Evolutionary conservation across 1,140 invertebrate genomes (phyloP), one percentile per base, ranked within the genome.

Genomic region (Ceratina japonica): DNA sequence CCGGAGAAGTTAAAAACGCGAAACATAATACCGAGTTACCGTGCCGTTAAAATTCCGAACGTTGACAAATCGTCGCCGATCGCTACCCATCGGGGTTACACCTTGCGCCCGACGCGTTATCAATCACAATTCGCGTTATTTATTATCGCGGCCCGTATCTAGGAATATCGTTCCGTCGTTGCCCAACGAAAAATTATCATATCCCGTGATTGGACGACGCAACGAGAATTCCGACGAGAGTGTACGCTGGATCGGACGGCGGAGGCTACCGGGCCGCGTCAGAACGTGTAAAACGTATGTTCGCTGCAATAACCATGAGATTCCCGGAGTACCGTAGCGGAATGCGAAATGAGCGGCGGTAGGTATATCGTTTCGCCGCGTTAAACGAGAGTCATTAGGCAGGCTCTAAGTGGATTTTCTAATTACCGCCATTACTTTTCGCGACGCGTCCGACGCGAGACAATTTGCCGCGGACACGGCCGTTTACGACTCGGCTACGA

Each of bases 1-100:
- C 58, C 52, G 37, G 16, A 31, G 56, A 59, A 27, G 69, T 15
- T 44, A 66, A 84, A 75, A 64, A 79, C 31, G 49, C 71, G 81
- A 79, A 75, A 83, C 71, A 62, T 79, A 83, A 75, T 75, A 75
- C 54, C 24, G 37, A 76, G 70, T 22, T 27, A 31, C 76, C 59
- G 69, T 79, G 27, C 76, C 59, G 71, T 83, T 83, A 79, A 83
- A 84, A 83, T 80, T 75, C 81, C 71, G 37, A 82, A 52, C 81
- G 66, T 79, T 83, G 81, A 84, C 76, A 84, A 84, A 80, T 84
- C 58, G n/a, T 72, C 16, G 18, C 24, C 37, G 15, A 18, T 10
- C 13, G 12, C 49, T 49, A 22, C 13, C 24, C 37, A 18, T 13
- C 27, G 16, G 16, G n/a, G 70, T 51, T 61, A 61, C 37, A 49